These are phyloP conservation scores for Sprattus sprattus DNA, from an alignment of 2,113 vertebrate species.

Conservation along the genomic window DNA sequence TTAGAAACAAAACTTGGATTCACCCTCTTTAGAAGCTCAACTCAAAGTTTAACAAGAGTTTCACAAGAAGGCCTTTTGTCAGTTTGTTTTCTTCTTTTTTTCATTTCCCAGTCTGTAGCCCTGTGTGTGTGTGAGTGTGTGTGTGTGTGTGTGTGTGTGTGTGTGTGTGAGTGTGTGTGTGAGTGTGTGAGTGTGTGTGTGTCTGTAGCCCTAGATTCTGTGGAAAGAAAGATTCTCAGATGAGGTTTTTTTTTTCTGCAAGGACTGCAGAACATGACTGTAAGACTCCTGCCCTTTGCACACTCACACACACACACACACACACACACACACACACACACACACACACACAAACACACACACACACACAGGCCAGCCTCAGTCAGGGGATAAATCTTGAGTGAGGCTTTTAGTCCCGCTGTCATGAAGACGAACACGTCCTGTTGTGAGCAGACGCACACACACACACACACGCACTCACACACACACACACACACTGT, in stretches of 20 bases:
- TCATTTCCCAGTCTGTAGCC: neutral
- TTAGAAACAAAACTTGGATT: neutral
- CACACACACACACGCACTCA: no score
- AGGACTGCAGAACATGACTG: neutral
- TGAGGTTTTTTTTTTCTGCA: neutral
- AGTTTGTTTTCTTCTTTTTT: neutral
- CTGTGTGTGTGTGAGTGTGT: no score
- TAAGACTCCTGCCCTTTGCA: neutral
- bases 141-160: no score
- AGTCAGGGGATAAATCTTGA: conserved; percentile 56
- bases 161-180: no score
- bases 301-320: neutral
- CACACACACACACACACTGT: no score
- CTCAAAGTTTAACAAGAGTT: neutral
- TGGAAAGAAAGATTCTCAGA: neutral
- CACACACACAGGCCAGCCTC: conserved; percentile 17
- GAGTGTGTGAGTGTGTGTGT: no score
- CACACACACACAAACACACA: conserved; percentile 2
- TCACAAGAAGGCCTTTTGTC: neutral
- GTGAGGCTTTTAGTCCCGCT: conserved; percentile 63
- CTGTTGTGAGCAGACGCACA: conserved; percentile 75
- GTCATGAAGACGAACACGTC: conserved; percentile 69
- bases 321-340: neutral
- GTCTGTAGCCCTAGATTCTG: neutral
- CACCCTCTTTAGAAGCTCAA: neutral